Evolutionary conservation across 1,140 invertebrate species (phyloP), one percentile per base, ranked within the genome.

Genomic region (Gyrodactylus salaris): DNA sequence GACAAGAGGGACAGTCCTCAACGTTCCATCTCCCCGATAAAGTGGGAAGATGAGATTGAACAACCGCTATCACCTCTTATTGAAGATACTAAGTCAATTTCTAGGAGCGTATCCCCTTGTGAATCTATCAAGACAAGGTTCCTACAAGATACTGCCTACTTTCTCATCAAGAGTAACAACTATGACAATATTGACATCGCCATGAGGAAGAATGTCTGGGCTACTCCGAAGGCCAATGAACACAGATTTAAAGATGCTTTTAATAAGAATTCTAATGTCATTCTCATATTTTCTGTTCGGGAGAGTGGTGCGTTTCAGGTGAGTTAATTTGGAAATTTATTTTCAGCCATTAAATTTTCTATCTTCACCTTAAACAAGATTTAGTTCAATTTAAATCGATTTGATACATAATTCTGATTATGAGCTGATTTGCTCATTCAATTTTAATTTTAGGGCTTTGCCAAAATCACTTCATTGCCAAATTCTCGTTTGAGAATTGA

Each of bases 101-200:
- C 34, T 54, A 7, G 34, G 7, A 16, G 7, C n/a, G n/a, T 54
- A 16, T 54, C 34, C n/a, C 34, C 34, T 16, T n/a, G n/a, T n/a
- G 7, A 16, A n/a, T 54, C 34, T n/a, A n/a, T 54, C 7, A 54
- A 54, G n/a, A 16, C 34, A 16, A 54, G 94, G 79, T 84, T 96
- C 72, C 94, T 95, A 79, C 84, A 89, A 76, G 89, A 93, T 81
- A 88, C 91, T 75, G 85, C 90, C 76, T 96, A 92, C 84, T 97
- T 95, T 82, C 85, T 96, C 24, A 94, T 97, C 75, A 96, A 96
- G 81, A 94, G 91, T 69, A 95, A 95, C 80, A 96, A 96, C 82
- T 87, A 88, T 75, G 92, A 96, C 80, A 97, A 97, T 82, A 87
- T 97, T 26, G 87, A 87, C 24, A 78, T 96, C 25, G 91, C 91